These are phyloP conservation scores for Philaethria dido DNA, from an alignment of 2,888 invertebrate species.

Conservation along the genomic window DNA sequence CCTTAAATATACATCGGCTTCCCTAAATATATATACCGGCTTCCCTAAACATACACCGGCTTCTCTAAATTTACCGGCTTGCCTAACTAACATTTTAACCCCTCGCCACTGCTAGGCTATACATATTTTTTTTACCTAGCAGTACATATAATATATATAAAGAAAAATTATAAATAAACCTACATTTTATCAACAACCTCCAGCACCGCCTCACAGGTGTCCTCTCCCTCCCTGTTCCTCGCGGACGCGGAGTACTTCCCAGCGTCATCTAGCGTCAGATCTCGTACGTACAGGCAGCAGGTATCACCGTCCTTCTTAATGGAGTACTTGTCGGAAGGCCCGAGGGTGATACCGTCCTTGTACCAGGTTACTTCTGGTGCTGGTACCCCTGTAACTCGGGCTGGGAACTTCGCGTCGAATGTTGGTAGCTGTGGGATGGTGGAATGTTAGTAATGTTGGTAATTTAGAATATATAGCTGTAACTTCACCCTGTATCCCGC, in stretches of 20 bases:
- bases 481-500: too few species aligned
- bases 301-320: conserved; percentile 91
- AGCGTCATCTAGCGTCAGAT: conserved; percentile 87
- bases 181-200: conserved; percentile 93
- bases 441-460: too few species aligned
- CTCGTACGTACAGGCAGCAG: conserved; percentile 89
- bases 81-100: too few species aligned
- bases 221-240: conserved; percentile 91
- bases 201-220: conserved; percentile 88
- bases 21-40: too few species aligned
- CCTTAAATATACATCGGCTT: too few species aligned
- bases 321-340: conserved; percentile 88
- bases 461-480: too few species aligned
- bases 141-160: background rate
- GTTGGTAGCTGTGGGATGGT: conserved; percentile 88
- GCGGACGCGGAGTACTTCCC: conserved; percentile 92
- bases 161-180: conserved; percentile 57
- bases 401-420: conserved; percentile 92
- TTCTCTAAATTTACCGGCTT: too few species aligned
- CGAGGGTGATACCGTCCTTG: conserved; percentile 90
- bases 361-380: conserved; percentile 94
- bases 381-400: conserved; percentile 91
- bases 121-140: too few species aligned
- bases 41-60: too few species aligned
- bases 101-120: too few species aligned